A percentile compares a stretch with the other conserved stretches of the same genome.
Conservation (phyloP, 2,113 vertebrate species). For the Eurypyga helias region DNA sequence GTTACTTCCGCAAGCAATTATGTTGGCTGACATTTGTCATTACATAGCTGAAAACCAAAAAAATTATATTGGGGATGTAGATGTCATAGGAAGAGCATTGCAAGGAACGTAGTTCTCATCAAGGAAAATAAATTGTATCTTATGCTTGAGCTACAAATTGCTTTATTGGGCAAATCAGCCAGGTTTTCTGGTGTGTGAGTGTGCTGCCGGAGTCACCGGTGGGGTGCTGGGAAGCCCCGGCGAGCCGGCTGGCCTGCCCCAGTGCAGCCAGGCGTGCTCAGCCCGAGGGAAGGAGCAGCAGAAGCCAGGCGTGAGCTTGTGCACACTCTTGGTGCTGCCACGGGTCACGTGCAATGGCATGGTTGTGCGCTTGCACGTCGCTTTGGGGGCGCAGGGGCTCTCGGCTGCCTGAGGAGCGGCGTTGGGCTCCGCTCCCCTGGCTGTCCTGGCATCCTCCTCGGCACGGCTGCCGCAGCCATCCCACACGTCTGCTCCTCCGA, state of each 20-base stretch:
- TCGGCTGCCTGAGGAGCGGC: background rate
- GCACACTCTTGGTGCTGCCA: fast-evolving
- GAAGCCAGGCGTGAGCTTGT: background rate
- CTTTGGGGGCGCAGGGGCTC: background rate
- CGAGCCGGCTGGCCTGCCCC: background rate
- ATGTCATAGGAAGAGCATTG: background rate
- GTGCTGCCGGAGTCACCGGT: fast-evolving
- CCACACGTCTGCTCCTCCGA: fast-evolving
- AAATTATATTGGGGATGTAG: background rate
- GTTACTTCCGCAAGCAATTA: background rate
- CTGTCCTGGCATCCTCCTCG: background rate
- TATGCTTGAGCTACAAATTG: background rate
- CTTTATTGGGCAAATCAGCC: background rate
- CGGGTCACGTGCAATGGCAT: fast-evolving
- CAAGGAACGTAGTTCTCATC: background rate
- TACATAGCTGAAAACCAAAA: background rate
- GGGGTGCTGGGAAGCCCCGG: background rate
- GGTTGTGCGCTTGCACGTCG: background rate
- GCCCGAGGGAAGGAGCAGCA: background rate
- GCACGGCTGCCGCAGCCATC: background rate
- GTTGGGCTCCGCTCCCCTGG: fast-evolving
- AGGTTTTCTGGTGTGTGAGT: fast-evolving
- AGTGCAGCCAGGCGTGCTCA: background rate
- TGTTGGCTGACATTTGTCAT: background rate
- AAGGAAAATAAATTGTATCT: background rate